Conservation (phyloP, 2,888 invertebrate species). For the Tinea pellionella region DNA sequence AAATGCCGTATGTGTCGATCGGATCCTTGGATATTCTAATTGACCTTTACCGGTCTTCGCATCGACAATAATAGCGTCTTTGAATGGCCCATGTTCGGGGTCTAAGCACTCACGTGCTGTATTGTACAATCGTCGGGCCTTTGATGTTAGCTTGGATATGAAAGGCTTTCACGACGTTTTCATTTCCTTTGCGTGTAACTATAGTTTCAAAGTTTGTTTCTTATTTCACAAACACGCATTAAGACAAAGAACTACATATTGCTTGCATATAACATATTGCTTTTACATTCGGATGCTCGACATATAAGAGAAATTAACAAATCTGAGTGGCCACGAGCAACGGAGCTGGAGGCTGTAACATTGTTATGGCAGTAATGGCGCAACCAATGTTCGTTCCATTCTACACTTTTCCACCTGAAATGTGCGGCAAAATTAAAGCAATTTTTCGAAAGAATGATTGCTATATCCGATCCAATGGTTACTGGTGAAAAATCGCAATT, state of each 20-base stretch:
- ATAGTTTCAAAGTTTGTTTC: background rate
- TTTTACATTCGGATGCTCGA: background rate
- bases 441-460: conserved; percentile 56
- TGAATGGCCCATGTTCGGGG: conserved; percentile 35
- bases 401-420: conserved; percentile 39
- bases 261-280: background rate
- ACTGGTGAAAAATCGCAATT: background rate
- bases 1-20: background rate
- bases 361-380: conserved; percentile 58
- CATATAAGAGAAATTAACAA: conserved; percentile 29
- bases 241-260: background rate
- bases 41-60: conserved; percentile 43
- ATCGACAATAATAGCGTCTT: conserved; percentile 49
- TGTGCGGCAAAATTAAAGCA: conserved; percentile 49
- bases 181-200: background rate
- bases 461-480: conserved; percentile 20
- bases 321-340: conserved; percentile 31
- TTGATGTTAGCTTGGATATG: conserved; percentile 42
- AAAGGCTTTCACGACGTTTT: conserved; percentile 32
- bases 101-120: conserved; percentile 34
- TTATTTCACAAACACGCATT: background rate
- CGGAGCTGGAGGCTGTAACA: conserved; percentile 53
- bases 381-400: conserved; percentile 43
- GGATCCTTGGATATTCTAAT: conserved; percentile 30
- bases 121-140: conserved; percentile 31